Evolutionary conservation across 2,888 invertebrate genomes (phyloP).

Genomic region (Leptopterna dolabrata): DNA sequence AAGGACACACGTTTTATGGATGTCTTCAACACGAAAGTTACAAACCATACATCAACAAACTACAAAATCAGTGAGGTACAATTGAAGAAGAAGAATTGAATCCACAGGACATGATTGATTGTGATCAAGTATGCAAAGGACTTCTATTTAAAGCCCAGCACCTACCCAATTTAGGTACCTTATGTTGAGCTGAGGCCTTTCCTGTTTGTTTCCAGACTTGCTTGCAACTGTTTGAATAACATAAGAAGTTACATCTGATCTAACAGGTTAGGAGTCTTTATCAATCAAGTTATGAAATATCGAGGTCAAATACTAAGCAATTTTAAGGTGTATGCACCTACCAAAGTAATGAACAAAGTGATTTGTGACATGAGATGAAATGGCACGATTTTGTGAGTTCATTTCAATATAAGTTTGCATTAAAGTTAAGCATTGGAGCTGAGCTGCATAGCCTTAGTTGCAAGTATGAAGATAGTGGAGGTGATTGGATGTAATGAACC

Average conservation of each 20-base stretch:
- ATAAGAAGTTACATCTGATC: neutral
- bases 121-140: neutral
- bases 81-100: neutral
- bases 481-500: neutral
- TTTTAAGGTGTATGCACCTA: neutral
- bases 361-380: neutral
- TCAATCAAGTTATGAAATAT: neutral
- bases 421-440: too few relatives aligned
- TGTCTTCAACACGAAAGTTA: neutral
- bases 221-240: neutral
- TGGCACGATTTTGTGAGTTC: neutral
- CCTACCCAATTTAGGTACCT: conserved; percentile 3
- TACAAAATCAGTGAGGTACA: neutral
- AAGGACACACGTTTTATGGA: neutral
- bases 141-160: neutral
- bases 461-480: too few relatives aligned
- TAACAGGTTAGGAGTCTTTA: neutral
- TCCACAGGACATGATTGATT: neutral
- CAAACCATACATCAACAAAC: neutral
- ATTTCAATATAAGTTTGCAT: too few relatives aligned
- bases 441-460: too few relatives aligned
- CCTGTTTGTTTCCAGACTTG: neutral
- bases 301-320: neutral
- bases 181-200: neutral
- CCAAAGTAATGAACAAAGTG: neutral